These are phyloP conservation scores for Folsomia manolachei DNA, from an alignment of 2,888 invertebrate genomes.

Conservation along the genomic window DNA sequence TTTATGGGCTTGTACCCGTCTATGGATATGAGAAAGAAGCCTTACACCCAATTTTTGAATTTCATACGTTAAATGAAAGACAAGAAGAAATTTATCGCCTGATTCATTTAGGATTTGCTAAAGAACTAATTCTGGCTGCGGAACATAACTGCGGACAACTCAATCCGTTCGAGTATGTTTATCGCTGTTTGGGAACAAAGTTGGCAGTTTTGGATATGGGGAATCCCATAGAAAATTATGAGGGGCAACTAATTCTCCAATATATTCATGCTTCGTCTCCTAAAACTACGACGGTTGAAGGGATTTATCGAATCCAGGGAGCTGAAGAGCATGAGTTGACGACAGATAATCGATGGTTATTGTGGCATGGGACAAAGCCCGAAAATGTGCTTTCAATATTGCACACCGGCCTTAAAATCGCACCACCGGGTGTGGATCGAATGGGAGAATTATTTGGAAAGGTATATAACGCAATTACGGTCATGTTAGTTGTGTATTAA, in stretches of 20 bases:
- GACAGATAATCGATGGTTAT: conserved; percentile 50
- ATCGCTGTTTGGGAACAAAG: conserved; percentile 55
- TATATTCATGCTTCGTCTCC: conserved; percentile 56
- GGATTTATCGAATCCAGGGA: conserved; percentile 48
- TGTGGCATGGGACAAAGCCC: conserved; percentile 59
- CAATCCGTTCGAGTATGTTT: conserved; percentile 57
- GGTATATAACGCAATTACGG: conserved; percentile 49
- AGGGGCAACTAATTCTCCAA: conserved; percentile 57
- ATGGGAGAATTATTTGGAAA: conserved; percentile 54
- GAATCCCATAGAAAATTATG: conserved; percentile 53
- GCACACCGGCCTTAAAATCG: conserved; percentile 56
- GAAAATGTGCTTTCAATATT: conserved; percentile 58
- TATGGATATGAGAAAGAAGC: conserved; percentile 55
- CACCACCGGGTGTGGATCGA: conserved; percentile 55
- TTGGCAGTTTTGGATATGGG: conserved; percentile 54
- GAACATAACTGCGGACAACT: conserved; percentile 50
- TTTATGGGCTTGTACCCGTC: conserved; percentile 57
- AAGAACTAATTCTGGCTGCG: conserved; percentile 53
- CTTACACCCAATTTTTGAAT: conserved; percentile 54
- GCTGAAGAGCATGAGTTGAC: conserved; percentile 32
- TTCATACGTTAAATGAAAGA: conserved; percentile 52
- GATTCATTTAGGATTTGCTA: conserved; percentile 55
- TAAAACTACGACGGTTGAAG: conserved; percentile 34
- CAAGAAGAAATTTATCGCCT: conserved; percentile 53
- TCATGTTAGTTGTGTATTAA: background rate